Base-by-base conservation (phyloP, 2,113 vertebrate species). In the Hypocryptadius cinnamomeus region DNA sequence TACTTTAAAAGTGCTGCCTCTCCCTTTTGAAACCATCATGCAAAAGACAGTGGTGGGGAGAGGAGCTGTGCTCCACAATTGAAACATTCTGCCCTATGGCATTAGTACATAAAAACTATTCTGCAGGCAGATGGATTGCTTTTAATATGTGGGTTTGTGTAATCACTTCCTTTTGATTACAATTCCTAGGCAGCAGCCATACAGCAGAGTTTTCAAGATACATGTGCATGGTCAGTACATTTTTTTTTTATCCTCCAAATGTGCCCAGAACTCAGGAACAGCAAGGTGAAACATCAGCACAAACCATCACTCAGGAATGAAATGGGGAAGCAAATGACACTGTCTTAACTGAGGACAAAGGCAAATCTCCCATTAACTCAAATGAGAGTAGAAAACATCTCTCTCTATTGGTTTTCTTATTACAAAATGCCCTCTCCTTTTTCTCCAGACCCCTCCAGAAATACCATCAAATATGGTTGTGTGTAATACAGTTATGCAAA, bases 241-340 rank as follows among this genome's bases (percentile, higher is more conserved):
- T 47, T 68, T 93, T 77, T 93, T 83, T 83, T 79, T 11, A 42
- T 77, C 18, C 94, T 89, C 44, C 65, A 88, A 76, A 95, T 86
- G 57, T 35, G 8, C 79, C 90, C 40, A 79, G 70, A 77, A 44
- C 66, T 95, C 77, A 81, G 42, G 64, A 86, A 60, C 24, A 87
- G 51, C 48, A 78, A 89, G 93, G 87, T 88, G 93, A 96, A 85
- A 81, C 92, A 93, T 86, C 91, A 95, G 84, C 89, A 93, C 92
- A 94, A 94, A 40, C 84, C 92, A 83, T 95, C 92, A 84, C 79
- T 97, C 90, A 96, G 76, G 72, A 96, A 80, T 65, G 69, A 93
- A 92, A 96, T 16, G 63, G 81, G 87, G 71, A 93, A 93, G 84
- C 24, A 79, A 87, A 94, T 87, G 85, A 85, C 74, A 59, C 39